Conservation (phyloP, 1,140 invertebrate genomes). For the Globodera ellingtonae region DNA sequence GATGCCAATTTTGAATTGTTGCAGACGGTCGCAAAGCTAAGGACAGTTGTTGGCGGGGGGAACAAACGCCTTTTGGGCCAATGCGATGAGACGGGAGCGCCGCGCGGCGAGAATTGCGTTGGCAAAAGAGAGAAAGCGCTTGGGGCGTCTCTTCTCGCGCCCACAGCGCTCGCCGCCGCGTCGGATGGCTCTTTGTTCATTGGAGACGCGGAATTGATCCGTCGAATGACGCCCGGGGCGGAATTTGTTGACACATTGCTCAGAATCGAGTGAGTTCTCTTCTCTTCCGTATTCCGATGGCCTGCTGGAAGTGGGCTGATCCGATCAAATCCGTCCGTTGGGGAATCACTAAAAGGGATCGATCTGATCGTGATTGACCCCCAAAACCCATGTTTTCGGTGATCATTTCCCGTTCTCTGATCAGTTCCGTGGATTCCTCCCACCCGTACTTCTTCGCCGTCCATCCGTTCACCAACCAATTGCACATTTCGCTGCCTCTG, state of each 20-base stretch:
- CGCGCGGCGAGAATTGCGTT: neutral
- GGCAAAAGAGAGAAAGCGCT: slow-evolving; percentile 42
- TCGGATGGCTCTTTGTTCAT: slow-evolving; percentile 89
- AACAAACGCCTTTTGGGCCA: neutral
- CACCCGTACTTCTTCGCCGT: slow-evolving; percentile 27
- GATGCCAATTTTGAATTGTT: neutral
- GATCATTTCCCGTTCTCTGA: neutral
- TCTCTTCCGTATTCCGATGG: neutral
- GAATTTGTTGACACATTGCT: slow-evolving; percentile 77
- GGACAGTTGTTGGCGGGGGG: slow-evolving; percentile 7
- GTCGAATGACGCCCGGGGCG: slow-evolving; percentile 85
- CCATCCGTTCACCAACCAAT: slow-evolving; percentile 6
- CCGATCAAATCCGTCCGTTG: too few relatives aligned
- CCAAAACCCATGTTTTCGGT: neutral
- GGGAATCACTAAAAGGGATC: too few relatives aligned
- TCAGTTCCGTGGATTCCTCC: slow-evolving; percentile 7
- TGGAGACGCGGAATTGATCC: slow-evolving; percentile 90
- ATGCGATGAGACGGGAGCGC: neutral
- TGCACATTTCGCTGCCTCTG: slow-evolving; percentile 22
- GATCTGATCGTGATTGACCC: too few relatives aligned
- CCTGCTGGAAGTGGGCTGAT: too few relatives aligned
- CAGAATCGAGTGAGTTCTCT: slow-evolving; percentile 77
- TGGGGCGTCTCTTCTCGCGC: slow-evolving; percentile 83
- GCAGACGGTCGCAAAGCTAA: neutral
- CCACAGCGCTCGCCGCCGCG: slow-evolving; percentile 84